These are phyloP conservation scores for Apamea sordens DNA, from an alignment of 2,888 invertebrate species.

Conservation along the genomic window DNA sequence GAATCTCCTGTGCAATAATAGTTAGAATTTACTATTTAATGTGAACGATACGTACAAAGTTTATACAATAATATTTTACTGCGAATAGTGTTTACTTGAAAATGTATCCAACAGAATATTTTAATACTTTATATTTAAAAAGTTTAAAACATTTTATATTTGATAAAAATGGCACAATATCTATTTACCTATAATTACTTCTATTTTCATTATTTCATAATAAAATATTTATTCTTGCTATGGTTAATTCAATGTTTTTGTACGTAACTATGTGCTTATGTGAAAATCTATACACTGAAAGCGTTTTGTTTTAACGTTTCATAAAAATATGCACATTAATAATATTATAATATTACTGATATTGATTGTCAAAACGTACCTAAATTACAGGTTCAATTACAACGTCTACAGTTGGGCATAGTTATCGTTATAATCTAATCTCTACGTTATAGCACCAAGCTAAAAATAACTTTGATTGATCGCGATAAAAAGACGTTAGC, in stretches of 20 bases:
- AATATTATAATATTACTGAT: constrained; percentile 30
- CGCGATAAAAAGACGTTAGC: constrained; percentile 51
- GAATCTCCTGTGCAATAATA: constrained; percentile 1
- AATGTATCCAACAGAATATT: constrained; percentile 30
- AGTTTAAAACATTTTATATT: constrained; percentile 27
- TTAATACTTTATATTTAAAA: constrained; percentile 21
- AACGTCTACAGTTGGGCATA: constrained; percentile 62
- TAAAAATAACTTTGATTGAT: constrained; percentile 63
- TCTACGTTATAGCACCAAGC: constrained; percentile 72
- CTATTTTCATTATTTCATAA: constrained; percentile 47
- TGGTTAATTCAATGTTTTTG: constrained; percentile 34
- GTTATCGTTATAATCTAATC: constrained; percentile 55
- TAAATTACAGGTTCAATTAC: constrained; percentile 32
- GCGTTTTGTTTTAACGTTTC: constrained; percentile 16
- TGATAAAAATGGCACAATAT: constrained; percentile 59
- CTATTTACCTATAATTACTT: constrained; percentile 47
- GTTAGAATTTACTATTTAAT: constrained; percentile 9
- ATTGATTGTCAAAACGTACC: constrained; percentile 39
- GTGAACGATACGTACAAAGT: constrained; percentile 26
- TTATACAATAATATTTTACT: background rate
- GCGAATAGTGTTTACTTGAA: constrained; percentile 16
- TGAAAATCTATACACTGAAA: constrained; percentile 27
- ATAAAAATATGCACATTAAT: constrained; percentile 43
- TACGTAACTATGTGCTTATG: constrained; percentile 40
- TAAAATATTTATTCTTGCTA: constrained; percentile 49